Percentiles rank a stretch among this genome's conserved stretches.
phyloP scores from a whole-genome alignment of 2,113 vertebrate genomes.

The Melanerpes formicivorus region DNA sequence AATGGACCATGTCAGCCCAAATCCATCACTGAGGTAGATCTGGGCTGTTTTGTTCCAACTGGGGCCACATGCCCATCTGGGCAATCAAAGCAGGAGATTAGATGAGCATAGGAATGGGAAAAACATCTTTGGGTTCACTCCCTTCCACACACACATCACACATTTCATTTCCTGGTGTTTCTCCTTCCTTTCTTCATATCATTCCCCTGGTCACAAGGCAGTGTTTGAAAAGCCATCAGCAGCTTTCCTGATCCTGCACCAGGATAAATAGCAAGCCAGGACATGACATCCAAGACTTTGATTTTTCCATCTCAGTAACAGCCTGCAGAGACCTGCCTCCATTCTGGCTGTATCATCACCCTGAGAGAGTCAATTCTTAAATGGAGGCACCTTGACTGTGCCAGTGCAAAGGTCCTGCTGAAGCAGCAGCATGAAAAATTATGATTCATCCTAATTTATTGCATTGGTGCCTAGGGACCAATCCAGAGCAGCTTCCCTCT shows the following conservation, averaged over 20 bases:
- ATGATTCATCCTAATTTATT: constrained; percentile 37
- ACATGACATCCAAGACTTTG: background rate
- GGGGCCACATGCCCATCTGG: background rate
- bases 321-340: background rate
- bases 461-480: background rate
- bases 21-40: background rate
- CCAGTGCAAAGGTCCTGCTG: constrained; percentile 6
- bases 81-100: background rate
- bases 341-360: background rate
- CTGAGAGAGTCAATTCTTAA: background rate
- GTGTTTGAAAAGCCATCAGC: background rate
- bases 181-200: background rate
- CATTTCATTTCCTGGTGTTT: background rate
- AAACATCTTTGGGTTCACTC: background rate
- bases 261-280: background rate
- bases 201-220: background rate
- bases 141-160: background rate
- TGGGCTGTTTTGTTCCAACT: background rate
- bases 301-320: background rate
- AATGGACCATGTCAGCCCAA: background rate
- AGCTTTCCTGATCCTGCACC: background rate
- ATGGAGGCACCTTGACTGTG: background rate
- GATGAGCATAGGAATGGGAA: background rate
- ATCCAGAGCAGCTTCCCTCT: background rate
- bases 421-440: constrained; percentile 21